A percentile compares a stretch with the other conserved stretches of the same genome.
Conservation (phyloP, 2,888 invertebrate species). For the Drosophila villosipedis region DNA sequence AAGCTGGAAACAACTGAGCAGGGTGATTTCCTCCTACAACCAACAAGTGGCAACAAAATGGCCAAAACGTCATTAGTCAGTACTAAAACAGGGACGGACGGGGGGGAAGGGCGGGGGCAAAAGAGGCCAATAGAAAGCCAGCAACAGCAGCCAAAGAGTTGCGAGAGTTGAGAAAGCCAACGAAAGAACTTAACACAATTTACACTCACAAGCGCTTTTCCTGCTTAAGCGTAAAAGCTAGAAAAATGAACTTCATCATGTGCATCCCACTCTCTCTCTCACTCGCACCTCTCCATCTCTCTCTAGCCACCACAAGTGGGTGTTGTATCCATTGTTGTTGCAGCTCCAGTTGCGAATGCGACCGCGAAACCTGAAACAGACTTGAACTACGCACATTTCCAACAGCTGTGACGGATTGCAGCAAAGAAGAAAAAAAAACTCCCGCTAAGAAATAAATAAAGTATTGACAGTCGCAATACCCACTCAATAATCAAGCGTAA, state of each 20-base stretch:
- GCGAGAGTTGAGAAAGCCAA: constrained; percentile 68
- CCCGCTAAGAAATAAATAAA: constrained; percentile 10
- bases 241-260: constrained; percentile 52
- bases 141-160: constrained; percentile 26
- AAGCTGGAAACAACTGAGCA: constrained; percentile 17
- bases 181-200: constrained; percentile 78
- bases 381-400: constrained; percentile 51
- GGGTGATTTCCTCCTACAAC: constrained; percentile 66
- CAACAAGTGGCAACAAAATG: constrained; percentile 50
- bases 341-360: constrained; percentile 76
- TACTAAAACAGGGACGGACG: constrained; percentile 40
- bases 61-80: constrained; percentile 70
- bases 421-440: neutral
- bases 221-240: constrained; percentile 67
- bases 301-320: constrained; percentile 70
- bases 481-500: constrained; percentile 33
- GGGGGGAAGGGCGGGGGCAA: neutral
- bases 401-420: constrained; percentile 19
- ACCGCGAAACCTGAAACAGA: constrained; percentile 73
- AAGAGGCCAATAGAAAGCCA: constrained; percentile 62
- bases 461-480: constrained; percentile 23
- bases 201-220: constrained; percentile 76
- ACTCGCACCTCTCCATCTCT: constrained; percentile 2
- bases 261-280: neutral
- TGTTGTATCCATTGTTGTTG: constrained; percentile 52